phyloP scores from a whole-genome alignment of 2,113 vertebrate genomes.

The Colius striatus region DNA sequence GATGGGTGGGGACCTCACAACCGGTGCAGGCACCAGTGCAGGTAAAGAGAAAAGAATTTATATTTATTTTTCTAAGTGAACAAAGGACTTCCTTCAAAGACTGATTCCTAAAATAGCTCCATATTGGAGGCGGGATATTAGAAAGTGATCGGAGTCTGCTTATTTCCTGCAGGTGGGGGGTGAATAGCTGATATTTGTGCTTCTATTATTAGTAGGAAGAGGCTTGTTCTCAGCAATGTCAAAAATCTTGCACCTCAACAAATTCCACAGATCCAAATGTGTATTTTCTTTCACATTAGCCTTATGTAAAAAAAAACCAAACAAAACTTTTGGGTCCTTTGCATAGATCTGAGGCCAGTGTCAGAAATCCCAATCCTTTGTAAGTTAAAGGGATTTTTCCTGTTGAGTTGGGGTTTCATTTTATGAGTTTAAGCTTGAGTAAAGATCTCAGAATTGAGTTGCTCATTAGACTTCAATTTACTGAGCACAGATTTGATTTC shows the following conservation, averaged over 20 bases:
- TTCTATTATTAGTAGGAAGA: background rate
- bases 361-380: background rate
- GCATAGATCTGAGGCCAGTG: background rate
- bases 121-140: background rate
- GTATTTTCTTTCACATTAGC: background rate
- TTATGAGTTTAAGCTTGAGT: background rate
- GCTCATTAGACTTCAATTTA: background rate
- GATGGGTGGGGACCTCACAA: slow-evolving; percentile 98
- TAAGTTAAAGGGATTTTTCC: background rate
- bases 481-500: background rate
- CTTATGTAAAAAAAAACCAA: background rate
- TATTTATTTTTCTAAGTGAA: background rate
- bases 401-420: background rate
- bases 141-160: background rate
- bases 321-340: background rate
- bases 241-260: background rate
- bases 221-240: background rate
- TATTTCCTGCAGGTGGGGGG: background rate
- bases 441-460: background rate
- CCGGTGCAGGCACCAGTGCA: slow-evolving; percentile 99
- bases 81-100: slow-evolving; percentile 19
- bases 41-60: slow-evolving; percentile 82
- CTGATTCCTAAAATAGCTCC: slow-evolving; percentile 31
- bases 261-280: background rate
- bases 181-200: background rate